These are phyloP conservation scores for Aphidius ervi DNA, from an alignment of 1,140 invertebrate genomes.

Conservation along the genomic window DNA sequence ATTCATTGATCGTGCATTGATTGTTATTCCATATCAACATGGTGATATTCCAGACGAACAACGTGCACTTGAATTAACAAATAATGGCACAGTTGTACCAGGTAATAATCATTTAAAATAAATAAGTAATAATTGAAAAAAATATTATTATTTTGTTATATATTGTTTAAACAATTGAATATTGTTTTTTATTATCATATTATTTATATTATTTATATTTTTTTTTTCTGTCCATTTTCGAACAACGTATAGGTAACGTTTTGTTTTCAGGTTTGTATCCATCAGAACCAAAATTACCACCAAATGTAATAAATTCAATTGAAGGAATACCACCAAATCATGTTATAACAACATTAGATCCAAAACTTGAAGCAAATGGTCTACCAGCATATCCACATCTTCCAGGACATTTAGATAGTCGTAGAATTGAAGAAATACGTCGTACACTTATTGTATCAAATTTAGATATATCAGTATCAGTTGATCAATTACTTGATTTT, in stretches of 20 bases:
- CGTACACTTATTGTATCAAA: slow-evolving; percentile 82
- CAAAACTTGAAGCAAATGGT: slow-evolving; percentile 76
- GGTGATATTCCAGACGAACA: slow-evolving; percentile 94
- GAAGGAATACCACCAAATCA: slow-evolving; percentile 79
- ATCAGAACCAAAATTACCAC: slow-evolving; percentile 81
- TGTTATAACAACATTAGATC: slow-evolving; percentile 84
- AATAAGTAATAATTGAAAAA: background rate
- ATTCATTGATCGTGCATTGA: slow-evolving; percentile 95
- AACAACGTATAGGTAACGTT: no score
- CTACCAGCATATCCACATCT: slow-evolving; percentile 90
- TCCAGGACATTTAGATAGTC: slow-evolving; percentile 82
- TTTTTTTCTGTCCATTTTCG: no score
- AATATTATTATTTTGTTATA: no score
- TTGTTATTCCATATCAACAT: slow-evolving; percentile 85
- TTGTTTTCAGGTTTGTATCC: slow-evolving; percentile 58
- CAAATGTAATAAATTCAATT: slow-evolving; percentile 84
- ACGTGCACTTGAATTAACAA: slow-evolving; percentile 84
- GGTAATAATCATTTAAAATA: slow-evolving; percentile 37
- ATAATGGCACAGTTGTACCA: slow-evolving; percentile 78
- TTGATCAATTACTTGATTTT: slow-evolving; percentile 80
- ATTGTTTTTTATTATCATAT: background rate
- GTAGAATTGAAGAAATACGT: slow-evolving; percentile 94
- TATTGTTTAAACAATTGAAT: background rate
- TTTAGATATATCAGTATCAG: slow-evolving; percentile 60
- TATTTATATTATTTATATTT: no score